Conservation (phyloP, 2,888 invertebrate species). For the Cephonodes hylas region DNA sequence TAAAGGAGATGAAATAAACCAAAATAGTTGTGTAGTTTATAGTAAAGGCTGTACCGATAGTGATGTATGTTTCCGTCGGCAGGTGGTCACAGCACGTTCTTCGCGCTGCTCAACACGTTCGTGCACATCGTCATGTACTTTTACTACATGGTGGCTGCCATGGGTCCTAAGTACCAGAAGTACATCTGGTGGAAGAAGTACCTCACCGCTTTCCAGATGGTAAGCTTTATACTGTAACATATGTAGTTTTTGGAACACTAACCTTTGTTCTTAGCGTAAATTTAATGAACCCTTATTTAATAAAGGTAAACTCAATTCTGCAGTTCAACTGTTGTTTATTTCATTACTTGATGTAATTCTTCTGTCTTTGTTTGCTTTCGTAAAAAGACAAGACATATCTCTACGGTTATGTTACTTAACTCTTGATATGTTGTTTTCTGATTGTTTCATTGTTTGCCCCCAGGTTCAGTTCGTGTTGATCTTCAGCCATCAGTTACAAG, state of each 20-base stretch:
- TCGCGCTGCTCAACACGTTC: constrained; percentile 95
- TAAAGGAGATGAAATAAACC: not conserved
- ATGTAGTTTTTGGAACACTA: too few species aligned
- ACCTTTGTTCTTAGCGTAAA: too few species aligned
- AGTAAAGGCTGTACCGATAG: not conserved
- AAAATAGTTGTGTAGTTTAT: not conserved
- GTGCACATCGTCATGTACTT: constrained; percentile 99
- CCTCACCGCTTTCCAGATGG: constrained; percentile 97
- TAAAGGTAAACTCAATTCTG: too few species aligned
- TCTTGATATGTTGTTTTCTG: too few species aligned
- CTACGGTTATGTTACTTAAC: too few species aligned
- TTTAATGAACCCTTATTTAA: too few species aligned
- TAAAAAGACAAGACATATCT: too few species aligned
- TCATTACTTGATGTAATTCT: too few species aligned
- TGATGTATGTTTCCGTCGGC: constrained; percentile 31
- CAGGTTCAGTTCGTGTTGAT: constrained; percentile 96
- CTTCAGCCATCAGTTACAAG: constrained; percentile 94
- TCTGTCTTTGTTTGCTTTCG: too few species aligned
- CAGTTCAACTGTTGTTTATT: too few species aligned
- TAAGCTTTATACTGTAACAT: constrained; percentile 74
- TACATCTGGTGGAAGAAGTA: constrained; percentile 99
- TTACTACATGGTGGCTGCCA: constrained; percentile 97
- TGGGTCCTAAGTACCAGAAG: constrained; percentile 96
- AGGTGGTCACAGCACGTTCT: constrained; percentile 99
- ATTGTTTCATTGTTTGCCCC: constrained; percentile 11